A percentile compares a stretch with the other conserved stretches of the same genome.
Evolutionary conservation across 2,113 vertebrate species (phyloP).

Genomic region (Lota lota): DNA sequence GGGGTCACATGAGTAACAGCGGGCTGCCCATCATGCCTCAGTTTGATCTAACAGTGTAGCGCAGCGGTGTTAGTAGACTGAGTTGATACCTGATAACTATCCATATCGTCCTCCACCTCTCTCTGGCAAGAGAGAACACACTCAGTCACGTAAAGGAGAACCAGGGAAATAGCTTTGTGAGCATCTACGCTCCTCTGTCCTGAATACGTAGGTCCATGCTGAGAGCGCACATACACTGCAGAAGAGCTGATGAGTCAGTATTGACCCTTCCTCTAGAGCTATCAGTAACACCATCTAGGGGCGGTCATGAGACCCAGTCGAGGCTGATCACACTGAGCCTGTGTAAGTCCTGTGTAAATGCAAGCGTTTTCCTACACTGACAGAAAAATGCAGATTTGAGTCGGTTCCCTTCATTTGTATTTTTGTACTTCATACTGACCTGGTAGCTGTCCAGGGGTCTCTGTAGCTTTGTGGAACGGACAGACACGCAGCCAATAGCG

Average conservation of each 20-base stretch:
- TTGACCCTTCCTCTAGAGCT: background rate
- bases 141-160: slow-evolving; percentile 73
- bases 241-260: slow-evolving; percentile 2
- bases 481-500: slow-evolving; percentile 90
- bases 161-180: slow-evolving; percentile 6
- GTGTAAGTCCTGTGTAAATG: too few species aligned
- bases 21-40: slow-evolving; percentile 83
- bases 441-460: slow-evolving; percentile 96
- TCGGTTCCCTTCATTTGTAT: too few species aligned
- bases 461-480: slow-evolving; percentile 89
- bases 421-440: slow-evolving; percentile 67
- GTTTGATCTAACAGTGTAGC: slow-evolving; percentile 73
- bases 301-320: too few species aligned
- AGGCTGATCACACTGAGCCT: too few species aligned
- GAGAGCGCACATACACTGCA: background rate
- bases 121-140: slow-evolving; percentile 94
- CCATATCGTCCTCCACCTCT: slow-evolving; percentile 94
- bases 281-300: too few species aligned
- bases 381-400: too few species aligned
- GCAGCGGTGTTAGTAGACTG: slow-evolving; percentile 71
- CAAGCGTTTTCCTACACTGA: too few species aligned
- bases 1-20: slow-evolving; percentile 67
- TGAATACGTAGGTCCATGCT: background rate
- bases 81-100: slow-evolving; percentile 98
- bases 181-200: background rate